Evolutionary conservation across 64 coral and sea anemone species (phyloP), one percentile per base, ranked within the genome.

Genomic region (Dendrophyllia cribrosa): DNA sequence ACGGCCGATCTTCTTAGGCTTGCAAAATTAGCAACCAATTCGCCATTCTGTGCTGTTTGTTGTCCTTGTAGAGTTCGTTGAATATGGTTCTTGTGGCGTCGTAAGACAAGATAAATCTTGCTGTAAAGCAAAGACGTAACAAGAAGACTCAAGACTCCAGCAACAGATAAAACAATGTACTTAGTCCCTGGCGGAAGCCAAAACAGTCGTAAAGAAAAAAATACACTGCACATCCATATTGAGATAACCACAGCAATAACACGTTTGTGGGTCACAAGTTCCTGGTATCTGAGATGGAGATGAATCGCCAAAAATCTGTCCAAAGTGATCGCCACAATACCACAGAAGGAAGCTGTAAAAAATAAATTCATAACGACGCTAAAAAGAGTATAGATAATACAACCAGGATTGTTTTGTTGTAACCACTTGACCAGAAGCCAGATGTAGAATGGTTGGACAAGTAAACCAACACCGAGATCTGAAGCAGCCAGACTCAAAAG

Each of bases 221-320:
- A 12, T 13, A 44, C 4, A 6, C 80, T 84, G 3, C 14, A 0
- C 20, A 84, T 1, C 80, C 80, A 84, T 13, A 84, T 5, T 4
- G 13, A 49, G 10, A 51, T 50, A 1, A 84, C 80, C 7, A 47
- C 43, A 24, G 62, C 62, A 67, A 67, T 15, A 47, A 65, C 61
- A 20, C 80, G 80, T 19, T 84, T 68, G 61, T 84, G 45, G 13
- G 80, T 84, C 61, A 84, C 80, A 13, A 84, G 62, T 51, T 84
- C 80, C 62, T 84, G 43, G 59, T 84, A 84, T 84, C 80, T 44
- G n/a, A 84, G 80, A 68, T 84, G 80, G 67, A 84, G 43, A 45
- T 84, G 62, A 12, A 84, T 66, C 0, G 80, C 80, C 0, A 84
- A 51, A 15, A 84, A 51, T 51, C 80, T 84, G 45, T 84, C 80